Evolutionary conservation across 2,797 vertebrate species (phyloP), one percentile per base, ranked within the genome.

Genomic region (Halcyon leucocephala): DNA sequence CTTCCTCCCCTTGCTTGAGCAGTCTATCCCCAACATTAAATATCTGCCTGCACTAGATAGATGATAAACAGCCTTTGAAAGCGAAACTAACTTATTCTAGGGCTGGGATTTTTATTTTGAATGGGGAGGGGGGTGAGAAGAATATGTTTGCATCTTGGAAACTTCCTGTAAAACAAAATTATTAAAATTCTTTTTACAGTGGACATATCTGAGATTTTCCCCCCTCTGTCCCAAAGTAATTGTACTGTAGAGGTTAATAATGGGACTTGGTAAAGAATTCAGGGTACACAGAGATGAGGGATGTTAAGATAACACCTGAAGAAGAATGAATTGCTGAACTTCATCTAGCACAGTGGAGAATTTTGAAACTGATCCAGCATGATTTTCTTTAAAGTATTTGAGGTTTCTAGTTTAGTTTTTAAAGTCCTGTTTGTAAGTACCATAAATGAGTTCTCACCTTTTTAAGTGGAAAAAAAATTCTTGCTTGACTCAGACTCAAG

Each of bases 271-370:
- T 42, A 64, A 65, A 44, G 35, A 83, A 71, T 37, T 64, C 5
- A 4, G 31, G 25, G 13, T 58, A 42, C 17, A 7, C 0, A 0
- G 60, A 31, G 9, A 26, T 52, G 24, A 86, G 8, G 11, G 31
- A 10, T 39, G n/a, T 41, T 72, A 41, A 25, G 42, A 14, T 22
- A 26, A 22, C 25, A 52, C 7, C 5, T 14, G 31, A 76, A 83
- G 22, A 19, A 65, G 70, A 72, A 58, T 29, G 1, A 84, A 48
- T 57, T 69, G 39, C 35, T 62, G 4, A 28, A 4, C 24, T 77
- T 20, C 13, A 8, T 66, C 26, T 55, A 39, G 33, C 57, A 7
- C 29, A 42, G n/a, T 37, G 35, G 33, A 69, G 51, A 52, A 62
- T 44, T 90, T 55, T 67, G 26, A 85, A 73, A 55, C 22, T 92